Percentiles rank a stretch among this genome's conserved stretches.
phyloP scores from a whole-genome alignment of 2,113 vertebrate genomes.

The Cyanoliseus patagonus region DNA sequence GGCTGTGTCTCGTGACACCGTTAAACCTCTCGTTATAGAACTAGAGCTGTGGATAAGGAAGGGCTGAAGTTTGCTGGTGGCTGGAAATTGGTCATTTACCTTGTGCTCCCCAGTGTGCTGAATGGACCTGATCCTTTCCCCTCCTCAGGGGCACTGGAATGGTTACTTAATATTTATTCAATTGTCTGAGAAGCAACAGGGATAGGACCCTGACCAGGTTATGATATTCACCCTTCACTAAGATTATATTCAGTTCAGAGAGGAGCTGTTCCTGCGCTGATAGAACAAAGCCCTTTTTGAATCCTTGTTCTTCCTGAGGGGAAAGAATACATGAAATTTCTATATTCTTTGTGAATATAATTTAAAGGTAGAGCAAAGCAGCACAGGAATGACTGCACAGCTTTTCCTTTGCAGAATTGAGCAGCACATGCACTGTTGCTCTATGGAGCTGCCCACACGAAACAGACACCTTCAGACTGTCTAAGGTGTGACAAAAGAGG shows the following conservation, averaged over 20 bases:
- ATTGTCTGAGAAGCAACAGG: not conserved
- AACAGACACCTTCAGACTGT: not conserved
- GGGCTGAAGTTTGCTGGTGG: not conserved
- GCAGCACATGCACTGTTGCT: not conserved
- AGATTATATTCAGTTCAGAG: not conserved
- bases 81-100: not conserved
- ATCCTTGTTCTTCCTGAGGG: not conserved
- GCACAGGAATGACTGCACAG: not conserved
- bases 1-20: rapidly evolving
- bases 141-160: rapidly evolving
- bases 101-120: not conserved
- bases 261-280: not conserved
- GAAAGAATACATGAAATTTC: not conserved
- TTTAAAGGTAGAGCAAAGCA: not conserved
- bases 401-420: not conserved
- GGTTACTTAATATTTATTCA: not conserved
- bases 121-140: not conserved
- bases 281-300: not conserved
- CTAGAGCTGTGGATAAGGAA: not conserved
- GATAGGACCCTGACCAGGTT: not conserved
- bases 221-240: not conserved
- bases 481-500: not conserved
- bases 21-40: not conserved
- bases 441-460: not conserved
- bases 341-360: not conserved